Evolutionary conservation across 2,113 vertebrate species (phyloP).

Genomic region (Phalacrocorax brasilianus): DNA sequence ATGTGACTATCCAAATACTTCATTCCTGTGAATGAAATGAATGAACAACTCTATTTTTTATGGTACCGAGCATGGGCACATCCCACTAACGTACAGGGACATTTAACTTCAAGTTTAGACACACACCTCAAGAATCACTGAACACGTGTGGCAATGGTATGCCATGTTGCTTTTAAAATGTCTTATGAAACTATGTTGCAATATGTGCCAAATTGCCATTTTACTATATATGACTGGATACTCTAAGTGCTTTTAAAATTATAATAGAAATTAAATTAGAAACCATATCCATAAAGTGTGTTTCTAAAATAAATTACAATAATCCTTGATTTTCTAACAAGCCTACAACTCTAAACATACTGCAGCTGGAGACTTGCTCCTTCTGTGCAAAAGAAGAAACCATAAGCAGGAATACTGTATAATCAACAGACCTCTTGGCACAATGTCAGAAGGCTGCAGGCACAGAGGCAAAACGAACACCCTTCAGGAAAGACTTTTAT

Average conservation of each 20-base stretch:
- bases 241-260: not conserved
- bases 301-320: not conserved
- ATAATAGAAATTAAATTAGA: not conserved
- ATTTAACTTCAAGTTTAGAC: not conserved
- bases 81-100: not conserved
- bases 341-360: not conserved
- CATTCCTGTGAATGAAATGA: not conserved
- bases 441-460: not conserved
- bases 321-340: not conserved
- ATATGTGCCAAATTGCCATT: not conserved
- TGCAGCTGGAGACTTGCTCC: not conserved
- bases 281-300: not conserved
- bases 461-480: not conserved
- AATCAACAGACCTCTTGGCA: not conserved
- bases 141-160: not conserved
- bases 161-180: not conserved
- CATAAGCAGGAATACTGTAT: not conserved
- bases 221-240: not conserved
- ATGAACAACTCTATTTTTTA: not conserved
- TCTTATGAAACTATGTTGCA: not conserved
- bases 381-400: not conserved
- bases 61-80: not conserved
- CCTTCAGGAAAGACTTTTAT: not conserved
- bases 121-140: not conserved
- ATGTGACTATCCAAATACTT: not conserved